A percentile compares a stretch with the other conserved stretches of the same genome.
Conservation (phyloP, 2,888 invertebrate genomes). For the Calliphora vomitoria region DNA sequence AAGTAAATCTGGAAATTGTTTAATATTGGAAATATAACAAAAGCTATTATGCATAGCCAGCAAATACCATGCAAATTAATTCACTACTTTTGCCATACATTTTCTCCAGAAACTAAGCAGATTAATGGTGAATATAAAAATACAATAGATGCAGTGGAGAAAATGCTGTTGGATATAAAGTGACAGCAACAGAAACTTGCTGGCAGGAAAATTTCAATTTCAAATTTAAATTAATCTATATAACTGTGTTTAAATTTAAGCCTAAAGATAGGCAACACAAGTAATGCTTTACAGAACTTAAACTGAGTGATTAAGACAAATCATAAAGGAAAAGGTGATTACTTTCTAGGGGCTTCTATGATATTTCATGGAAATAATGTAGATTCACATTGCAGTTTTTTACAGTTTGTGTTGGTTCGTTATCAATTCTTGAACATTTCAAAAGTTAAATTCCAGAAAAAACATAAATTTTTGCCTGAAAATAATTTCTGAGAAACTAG, state of each 20-base stretch:
- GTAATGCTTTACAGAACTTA: neutral
- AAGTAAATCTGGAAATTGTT: neutral
- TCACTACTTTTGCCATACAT: neutral
- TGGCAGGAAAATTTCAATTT: neutral
- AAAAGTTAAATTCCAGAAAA: no score
- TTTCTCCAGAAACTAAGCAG: neutral
- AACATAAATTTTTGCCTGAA: no score
- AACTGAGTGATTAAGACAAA: no score
- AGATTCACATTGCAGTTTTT: no score
- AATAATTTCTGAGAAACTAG: no score
- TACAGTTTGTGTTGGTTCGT: no score
- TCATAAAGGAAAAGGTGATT: no score
- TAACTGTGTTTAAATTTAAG: neutral
- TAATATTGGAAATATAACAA: neutral
- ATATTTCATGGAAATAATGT: no score
- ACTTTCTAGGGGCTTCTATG: no score
- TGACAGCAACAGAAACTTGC: neutral
- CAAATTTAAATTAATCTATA: neutral
- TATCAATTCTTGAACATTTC: no score
- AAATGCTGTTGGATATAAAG: neutral
- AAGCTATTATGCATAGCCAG: neutral
- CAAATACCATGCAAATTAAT: slow-evolving; percentile 10
- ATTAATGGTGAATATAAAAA: neutral
- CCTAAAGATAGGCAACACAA: neutral
- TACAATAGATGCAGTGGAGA: no score